phyloP scores from a whole-genome alignment of 2,113 vertebrate genomes.

The Dendrocopos noguchii region DNA sequence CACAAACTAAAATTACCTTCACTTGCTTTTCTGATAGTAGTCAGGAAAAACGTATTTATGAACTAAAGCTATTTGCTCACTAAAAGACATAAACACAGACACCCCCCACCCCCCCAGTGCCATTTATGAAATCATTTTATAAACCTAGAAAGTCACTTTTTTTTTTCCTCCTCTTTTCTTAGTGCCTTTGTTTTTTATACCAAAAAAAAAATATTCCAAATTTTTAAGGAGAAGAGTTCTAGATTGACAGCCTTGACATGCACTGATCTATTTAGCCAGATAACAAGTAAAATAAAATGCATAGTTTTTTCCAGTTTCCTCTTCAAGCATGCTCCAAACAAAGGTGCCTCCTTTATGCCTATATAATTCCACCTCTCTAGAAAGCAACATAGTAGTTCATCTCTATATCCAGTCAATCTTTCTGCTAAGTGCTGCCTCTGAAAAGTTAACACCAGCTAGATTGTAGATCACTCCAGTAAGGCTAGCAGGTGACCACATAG shows the following conservation, averaged over 20 bases:
- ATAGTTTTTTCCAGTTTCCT: background rate
- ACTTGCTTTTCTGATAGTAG: background rate
- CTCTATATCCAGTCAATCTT: slow-evolving; percentile 25
- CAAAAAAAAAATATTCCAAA: background rate
- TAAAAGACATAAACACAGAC: background rate
- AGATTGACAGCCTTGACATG: slow-evolving; percentile 5
- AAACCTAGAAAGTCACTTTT: background rate
- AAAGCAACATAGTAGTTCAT: slow-evolving; percentile 10
- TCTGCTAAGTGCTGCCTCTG: slow-evolving; percentile 25
- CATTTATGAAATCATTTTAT: background rate
- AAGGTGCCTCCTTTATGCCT: slow-evolving; percentile 31
- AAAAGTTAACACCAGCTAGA: background rate
- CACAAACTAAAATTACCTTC: background rate
- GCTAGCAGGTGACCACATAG: background rate
- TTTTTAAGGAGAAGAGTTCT: background rate
- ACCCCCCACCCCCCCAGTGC: background rate
- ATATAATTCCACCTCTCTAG: background rate
- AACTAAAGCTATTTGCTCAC: background rate
- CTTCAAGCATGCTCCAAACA: background rate
- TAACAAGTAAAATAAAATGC: background rate
- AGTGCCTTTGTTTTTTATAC: background rate
- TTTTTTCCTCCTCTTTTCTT: background rate
- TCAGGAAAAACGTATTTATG: background rate
- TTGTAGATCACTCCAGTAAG: background rate
- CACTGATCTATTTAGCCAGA: background rate